Evolutionary conservation across 2,797 vertebrate genomes (phyloP), one percentile per base, ranked within the genome.

Genomic region (Babyrousa celebensis): DNA sequence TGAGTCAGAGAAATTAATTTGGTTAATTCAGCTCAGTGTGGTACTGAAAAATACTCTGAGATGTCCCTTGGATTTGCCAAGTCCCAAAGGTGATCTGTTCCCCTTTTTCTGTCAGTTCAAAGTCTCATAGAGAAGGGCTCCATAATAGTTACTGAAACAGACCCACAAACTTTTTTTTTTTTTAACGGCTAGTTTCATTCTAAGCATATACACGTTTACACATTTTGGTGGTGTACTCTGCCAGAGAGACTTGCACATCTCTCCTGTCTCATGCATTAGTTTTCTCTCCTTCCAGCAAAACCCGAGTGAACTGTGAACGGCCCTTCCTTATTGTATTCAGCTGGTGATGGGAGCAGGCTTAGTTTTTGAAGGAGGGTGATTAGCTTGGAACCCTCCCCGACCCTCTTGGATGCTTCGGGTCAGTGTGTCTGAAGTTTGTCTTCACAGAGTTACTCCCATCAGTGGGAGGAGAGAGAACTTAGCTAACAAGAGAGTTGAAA

Each of bases 91-190:
- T 75, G 14, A 29, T 62, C 62, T 80, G 11, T 60, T 83, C 29
- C 84, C 16, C 68, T 84, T 78, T 96, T 72, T 90, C 11, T 65
- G 6, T 25, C 27, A 25, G 29, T 68, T 96, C 32, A 71, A 9
- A 89, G 89, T 85, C 54, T 32, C 43, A 40, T 56, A 82, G 87
- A 71, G 89, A 91, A 85, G 40, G 43, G 25, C 25, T 78, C 14
- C 58, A 16, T 89, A 36, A 40, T 62, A 36, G 56, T 29, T 85
- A 17, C 36, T 95, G 16, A 87, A 95, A 74, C 17, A 82, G 52
- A 70, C 36, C 9, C 84, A 6, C 20, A 88, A 91, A 88, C 21
- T 78, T 4, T 4, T 27, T 92, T 94, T 89, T 83, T 18, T 20
- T 36, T 48, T 48, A 56, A 16, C 16, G 12, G 3, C 12, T 88